A percentile compares a stretch with the other conserved stretches of the same genome.
Evolutionary conservation across 2,113 vertebrate species (phyloP).

Genomic region (Antigone vipio): DNA sequence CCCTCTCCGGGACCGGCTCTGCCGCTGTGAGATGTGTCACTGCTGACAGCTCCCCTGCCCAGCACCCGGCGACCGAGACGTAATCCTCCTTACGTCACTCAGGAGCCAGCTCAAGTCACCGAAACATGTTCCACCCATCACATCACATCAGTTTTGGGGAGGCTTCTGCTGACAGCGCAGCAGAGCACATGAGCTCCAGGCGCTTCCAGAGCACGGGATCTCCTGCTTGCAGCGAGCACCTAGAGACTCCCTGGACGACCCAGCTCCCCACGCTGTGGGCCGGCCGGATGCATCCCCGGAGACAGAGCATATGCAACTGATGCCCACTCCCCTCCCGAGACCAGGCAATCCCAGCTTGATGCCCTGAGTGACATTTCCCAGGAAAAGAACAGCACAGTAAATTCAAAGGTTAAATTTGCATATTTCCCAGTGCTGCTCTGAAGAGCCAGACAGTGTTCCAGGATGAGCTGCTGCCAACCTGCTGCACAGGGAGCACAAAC

Average conservation of each 20-base stretch:
- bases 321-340: not conserved
- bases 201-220: not conserved
- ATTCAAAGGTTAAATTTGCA: conserved; percentile 63
- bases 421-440: not conserved
- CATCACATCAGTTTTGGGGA: accelerated
- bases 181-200: not conserved
- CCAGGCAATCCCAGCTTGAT: not conserved
- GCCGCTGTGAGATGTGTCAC: not conserved
- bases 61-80: accelerated
- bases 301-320: not conserved
- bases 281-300: not conserved
- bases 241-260: not conserved
- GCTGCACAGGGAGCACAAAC: not conserved
- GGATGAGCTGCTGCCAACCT: not conserved
- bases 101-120: not conserved
- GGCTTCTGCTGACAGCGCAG: not conserved
- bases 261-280: not conserved
- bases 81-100: not conserved
- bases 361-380: not conserved
- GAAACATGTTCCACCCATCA: not conserved
- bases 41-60: not conserved
- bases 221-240: not conserved
- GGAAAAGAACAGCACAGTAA: conserved; percentile 1
- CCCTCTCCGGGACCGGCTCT: not conserved
- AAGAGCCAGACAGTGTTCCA: not conserved